These are phyloP conservation scores for Streptopelia turtur DNA, from an alignment of 2,797 vertebrate genomes.

Conservation along the genomic window DNA sequence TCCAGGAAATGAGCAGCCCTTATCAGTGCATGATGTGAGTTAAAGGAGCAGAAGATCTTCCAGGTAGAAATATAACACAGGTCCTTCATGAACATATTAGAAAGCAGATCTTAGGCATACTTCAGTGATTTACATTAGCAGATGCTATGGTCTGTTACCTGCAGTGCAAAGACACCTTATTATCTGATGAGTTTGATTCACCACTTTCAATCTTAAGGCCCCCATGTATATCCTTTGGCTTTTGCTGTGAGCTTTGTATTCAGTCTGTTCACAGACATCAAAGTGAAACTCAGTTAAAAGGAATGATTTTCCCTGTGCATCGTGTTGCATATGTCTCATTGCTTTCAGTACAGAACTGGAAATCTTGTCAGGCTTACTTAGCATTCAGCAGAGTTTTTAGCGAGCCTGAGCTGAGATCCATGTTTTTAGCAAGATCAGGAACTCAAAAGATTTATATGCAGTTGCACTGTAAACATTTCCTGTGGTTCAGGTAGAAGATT, in stretches of 20 bases:
- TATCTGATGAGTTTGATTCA: background rate
- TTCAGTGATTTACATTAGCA: background rate
- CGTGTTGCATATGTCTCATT: background rate
- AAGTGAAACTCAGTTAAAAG: background rate
- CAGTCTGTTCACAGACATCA: background rate
- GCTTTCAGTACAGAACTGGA: background rate
- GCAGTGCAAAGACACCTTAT: background rate
- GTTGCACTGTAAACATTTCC: background rate
- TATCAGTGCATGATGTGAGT: background rate
- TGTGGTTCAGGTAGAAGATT: background rate
- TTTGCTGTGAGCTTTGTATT: background rate
- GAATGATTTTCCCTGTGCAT: background rate
- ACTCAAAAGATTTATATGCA: background rate
- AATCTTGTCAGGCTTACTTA: background rate
- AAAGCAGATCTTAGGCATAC: background rate
- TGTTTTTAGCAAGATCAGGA: slow-evolving; percentile 3
- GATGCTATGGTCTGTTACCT: background rate
- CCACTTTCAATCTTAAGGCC: background rate
- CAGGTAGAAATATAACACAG: background rate
- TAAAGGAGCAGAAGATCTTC: background rate
- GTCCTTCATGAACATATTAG: background rate
- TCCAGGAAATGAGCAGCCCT: background rate
- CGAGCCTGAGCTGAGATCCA: background rate
- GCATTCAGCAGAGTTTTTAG: background rate
- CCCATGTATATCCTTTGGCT: background rate